Base-by-base conservation (phyloP, 2,888 invertebrate species). In the Synergus japonicus region DNA sequence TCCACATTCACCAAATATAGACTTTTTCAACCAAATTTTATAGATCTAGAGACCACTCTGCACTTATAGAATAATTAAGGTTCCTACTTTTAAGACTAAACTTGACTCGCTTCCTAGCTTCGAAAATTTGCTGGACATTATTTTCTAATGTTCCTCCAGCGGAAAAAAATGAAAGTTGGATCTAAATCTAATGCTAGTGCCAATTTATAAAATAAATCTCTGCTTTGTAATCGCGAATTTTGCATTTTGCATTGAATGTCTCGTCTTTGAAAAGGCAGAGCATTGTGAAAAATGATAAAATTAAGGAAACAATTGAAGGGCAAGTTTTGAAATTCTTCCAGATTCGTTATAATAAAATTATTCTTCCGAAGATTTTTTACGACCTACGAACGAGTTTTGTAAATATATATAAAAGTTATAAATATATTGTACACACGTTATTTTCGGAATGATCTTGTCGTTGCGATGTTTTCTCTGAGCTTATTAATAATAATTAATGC, bases 401-500 rank as follows among this genome's bases (percentile, higher is more conserved):
- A 77, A 46, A 77, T 49, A 65, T 44, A 77, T 76, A 63, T 76
- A 43, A n/a, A 76, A 63, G 44, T 63, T 63, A 76, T 60, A 76
- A 7, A 58, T 44, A 60, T 37, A 58, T 64, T 65, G 65, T 77
- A 65, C 46, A 65, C 46, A 65, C 77, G 49, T 77, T 77, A 77
- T 77, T 77, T 77, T 77, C 49, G 29, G 46, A 77, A 77, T 64
- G 29, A 64, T 77, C 65, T 46, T 77, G 44, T 65, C n/a, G 49
- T 65, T 77, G 46, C 46, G 43, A 44, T 49, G 37, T 77, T 77
- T 77, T 64, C 64, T 64, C 44, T 29, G 77, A 77, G 77, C 65
- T 77, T 77, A 77, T 29, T 49, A 65, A 77, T 54, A 65, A 77
- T 73, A 65, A 77, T 73, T 13, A 73, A 73, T 37, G 73, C 73